These are phyloP conservation scores for Drosophila nigritarsus DNA, from an alignment of 2,888 invertebrate species.

Conservation along the genomic window DNA sequence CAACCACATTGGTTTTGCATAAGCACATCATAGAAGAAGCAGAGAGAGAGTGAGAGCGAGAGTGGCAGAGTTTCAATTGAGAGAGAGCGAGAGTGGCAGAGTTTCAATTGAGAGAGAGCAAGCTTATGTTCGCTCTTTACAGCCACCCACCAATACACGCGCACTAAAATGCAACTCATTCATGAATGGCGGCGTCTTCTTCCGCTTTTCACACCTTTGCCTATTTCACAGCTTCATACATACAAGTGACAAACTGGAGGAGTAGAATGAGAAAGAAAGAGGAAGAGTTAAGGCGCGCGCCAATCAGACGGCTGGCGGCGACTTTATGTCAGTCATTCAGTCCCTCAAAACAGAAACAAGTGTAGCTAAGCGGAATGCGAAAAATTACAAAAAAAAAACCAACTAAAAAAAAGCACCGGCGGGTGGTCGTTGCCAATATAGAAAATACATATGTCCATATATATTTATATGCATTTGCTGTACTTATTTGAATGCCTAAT, in stretches of 20 bases:
- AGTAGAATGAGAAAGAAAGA: neutral
- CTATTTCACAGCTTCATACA: constrained; percentile 31
- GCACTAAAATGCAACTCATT: constrained; percentile 59
- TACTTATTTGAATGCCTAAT: constrained; percentile 57
- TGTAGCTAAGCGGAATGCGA: constrained; percentile 39
- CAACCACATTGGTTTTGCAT: constrained; percentile 68
- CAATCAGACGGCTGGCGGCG: constrained; percentile 65
- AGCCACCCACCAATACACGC: constrained; percentile 8
- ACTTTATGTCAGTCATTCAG: constrained; percentile 47
- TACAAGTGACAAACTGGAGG: constrained; percentile 10
- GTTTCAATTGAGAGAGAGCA: constrained; percentile 13
- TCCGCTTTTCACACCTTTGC: constrained; percentile 66
- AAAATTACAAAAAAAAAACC: constrained; percentile 19
- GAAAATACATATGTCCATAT: constrained; percentile 11
- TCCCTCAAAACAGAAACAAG: constrained; percentile 27
- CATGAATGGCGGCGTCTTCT: constrained; percentile 66
- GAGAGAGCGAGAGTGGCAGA: neutral
- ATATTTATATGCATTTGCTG: constrained; percentile 19
- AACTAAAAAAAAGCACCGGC: constrained; percentile 33
- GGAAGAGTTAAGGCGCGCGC: constrained; percentile 45
- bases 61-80: neutral
- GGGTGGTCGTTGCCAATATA: constrained; percentile 25
- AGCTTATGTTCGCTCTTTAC: constrained; percentile 18
- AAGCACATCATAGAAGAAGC: constrained; percentile 8
- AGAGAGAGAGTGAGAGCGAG: constrained; percentile 1